These are phyloP conservation scores for Tenthredo distinguenda DNA, from an alignment of 2,888 invertebrate genomes.

Conservation along the genomic window DNA sequence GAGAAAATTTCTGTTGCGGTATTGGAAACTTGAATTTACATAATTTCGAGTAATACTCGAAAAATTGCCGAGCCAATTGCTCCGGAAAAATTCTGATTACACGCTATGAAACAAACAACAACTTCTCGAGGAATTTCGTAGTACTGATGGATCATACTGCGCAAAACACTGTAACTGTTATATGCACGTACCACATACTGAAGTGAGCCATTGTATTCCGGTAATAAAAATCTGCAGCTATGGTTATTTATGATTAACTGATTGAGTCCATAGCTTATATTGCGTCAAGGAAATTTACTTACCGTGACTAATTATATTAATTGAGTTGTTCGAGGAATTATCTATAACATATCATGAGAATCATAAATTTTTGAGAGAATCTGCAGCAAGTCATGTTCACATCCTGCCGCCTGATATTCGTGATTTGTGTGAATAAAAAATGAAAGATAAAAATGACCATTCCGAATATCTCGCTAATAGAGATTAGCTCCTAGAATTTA, in stretches of 20 bases:
- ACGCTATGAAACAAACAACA: not conserved
- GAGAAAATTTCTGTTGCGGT: not conserved
- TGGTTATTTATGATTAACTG: not conserved
- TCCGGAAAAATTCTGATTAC: slow-evolving; percentile 7
- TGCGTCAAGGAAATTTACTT: not conserved
- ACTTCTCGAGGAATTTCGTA: not conserved
- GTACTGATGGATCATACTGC: not conserved
- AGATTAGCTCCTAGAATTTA: not conserved
- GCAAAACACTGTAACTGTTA: not conserved
- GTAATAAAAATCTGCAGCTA: not conserved
- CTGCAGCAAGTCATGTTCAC: not conserved
- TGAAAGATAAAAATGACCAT: not conserved
- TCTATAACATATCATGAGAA: not conserved
- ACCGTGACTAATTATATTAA: not conserved
- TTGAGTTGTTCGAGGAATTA: not conserved
- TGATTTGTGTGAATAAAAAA: not conserved
- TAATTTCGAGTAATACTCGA: not conserved
- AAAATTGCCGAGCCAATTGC: not conserved
- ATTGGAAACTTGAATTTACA: not conserved
- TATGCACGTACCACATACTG: not conserved
- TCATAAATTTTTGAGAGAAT: not conserved
- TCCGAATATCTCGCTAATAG: not conserved
- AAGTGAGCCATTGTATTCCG: not conserved
- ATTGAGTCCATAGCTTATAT: not conserved
- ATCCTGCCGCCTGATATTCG: not conserved